Conservation (phyloP, 2,888 invertebrate species). For the Drosophila birchii region DNA sequence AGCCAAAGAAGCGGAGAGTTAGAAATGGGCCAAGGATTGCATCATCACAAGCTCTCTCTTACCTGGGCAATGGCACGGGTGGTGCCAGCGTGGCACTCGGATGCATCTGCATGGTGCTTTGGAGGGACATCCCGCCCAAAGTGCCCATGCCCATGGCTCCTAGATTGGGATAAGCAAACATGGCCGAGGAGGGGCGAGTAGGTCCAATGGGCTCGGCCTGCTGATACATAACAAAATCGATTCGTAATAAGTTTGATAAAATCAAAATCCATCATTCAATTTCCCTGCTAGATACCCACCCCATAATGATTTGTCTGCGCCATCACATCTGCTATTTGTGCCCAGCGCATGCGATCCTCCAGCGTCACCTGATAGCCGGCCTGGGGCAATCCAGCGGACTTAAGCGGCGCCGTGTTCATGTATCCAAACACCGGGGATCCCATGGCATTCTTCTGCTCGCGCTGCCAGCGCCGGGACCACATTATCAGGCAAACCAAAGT, state of each 20-base stretch:
- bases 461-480: conserved; percentile 97
- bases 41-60: conserved; percentile 50
- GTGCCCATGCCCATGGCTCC: conserved; percentile 83
- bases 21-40: background rate
- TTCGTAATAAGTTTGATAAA: conserved; percentile 2
- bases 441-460: conserved; percentile 92
- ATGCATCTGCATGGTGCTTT: conserved; percentile 84
- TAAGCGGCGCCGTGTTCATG: conserved; percentile 91
- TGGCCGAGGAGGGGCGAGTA: conserved; percentile 92
- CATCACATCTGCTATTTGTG: conserved; percentile 95
- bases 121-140: conserved; percentile 85
- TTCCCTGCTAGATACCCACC: conserved; percentile 86
- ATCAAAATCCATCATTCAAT: no score
- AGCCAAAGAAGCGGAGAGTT: conserved; percentile 25
- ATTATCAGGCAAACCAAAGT: conserved; percentile 94
- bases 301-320: conserved; percentile 94
- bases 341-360: conserved; percentile 94
- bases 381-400: conserved; percentile 87
- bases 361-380: conserved; percentile 91
- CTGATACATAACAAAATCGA: conserved; percentile 1
- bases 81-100: conserved; percentile 86
- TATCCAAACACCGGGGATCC: conserved; percentile 95
- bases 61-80: conserved; percentile 91
- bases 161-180: conserved; percentile 92
- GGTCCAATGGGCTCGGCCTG: conserved; percentile 90